Conservation (phyloP, 92 coral and sea anemone species). For the Phenganax subtilis region DNA sequence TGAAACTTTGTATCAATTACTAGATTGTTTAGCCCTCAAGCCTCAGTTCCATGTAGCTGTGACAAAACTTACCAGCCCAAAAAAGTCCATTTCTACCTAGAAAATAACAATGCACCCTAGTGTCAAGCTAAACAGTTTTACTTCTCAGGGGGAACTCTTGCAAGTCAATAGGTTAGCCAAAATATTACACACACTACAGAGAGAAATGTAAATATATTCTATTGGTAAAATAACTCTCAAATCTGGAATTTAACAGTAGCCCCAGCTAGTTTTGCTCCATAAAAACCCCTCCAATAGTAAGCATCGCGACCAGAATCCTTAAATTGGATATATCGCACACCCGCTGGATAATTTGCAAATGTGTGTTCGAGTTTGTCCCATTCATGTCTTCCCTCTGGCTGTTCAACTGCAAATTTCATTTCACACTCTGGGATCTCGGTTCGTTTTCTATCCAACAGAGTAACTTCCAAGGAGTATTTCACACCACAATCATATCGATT, state of each 20-base stretch:
- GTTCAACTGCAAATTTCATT: conserved; percentile 6
- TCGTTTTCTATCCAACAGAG: conserved; percentile 18
- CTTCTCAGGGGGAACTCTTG: too few relatives aligned
- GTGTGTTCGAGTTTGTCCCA: conserved; percentile 35
- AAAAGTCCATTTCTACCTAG: too few relatives aligned
- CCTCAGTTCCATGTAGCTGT: too few relatives aligned
- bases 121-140: too few relatives aligned
- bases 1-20: too few relatives aligned
- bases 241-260: conserved; percentile 31
- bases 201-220: not conserved
- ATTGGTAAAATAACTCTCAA: not conserved
- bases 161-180: too few relatives aligned
- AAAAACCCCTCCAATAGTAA: conserved; percentile 9
- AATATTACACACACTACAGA: too few relatives aligned
- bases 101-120: too few relatives aligned
- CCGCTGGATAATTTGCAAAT: conserved; percentile 19
- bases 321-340: conserved; percentile 30
- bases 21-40: too few relatives aligned
- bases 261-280: conserved; percentile 36
- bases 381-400: conserved; percentile 11
- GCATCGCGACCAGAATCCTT: conserved; percentile 34
- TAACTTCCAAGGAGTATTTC: conserved; percentile 16
- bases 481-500: conserved; percentile 31
- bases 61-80: too few relatives aligned
- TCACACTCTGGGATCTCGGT: conserved; percentile 16